Evolutionary conservation across 2,113 vertebrate species (phyloP).

Genomic region (Hippocampus abdominalis): DNA sequence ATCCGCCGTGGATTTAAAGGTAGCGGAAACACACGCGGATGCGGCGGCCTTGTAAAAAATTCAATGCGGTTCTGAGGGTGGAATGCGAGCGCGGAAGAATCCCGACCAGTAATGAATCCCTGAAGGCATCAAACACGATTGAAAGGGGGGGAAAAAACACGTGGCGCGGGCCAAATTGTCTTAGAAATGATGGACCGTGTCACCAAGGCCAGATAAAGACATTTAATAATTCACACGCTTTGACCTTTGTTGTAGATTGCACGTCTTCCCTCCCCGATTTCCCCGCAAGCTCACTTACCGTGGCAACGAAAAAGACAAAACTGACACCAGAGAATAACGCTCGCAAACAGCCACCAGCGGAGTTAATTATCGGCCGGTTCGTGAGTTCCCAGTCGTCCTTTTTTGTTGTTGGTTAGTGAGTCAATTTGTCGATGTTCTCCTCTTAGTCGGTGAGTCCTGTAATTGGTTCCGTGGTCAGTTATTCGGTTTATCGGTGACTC

Average conservation of each 20-base stretch:
- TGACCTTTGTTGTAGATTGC: not conserved
- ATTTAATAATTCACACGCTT: not conserved
- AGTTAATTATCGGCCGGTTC: too few species aligned
- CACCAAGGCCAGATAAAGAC: not conserved
- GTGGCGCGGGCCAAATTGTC: not conserved
- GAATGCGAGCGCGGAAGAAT: not conserved
- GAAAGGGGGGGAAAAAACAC: not conserved
- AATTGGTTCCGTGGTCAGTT: not conserved
- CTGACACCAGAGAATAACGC: too few species aligned
- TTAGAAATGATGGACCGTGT: not conserved
- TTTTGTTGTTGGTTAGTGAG: too few species aligned
- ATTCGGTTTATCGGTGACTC: not conserved
- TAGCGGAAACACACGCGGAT: not conserved
- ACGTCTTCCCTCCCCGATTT: not conserved
- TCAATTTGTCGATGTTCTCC: too few species aligned
- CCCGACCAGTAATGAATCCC: not conserved
- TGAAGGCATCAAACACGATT: not conserved
- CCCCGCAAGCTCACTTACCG: not conserved
- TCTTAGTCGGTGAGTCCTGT: too few species aligned
- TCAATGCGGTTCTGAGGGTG: not conserved
- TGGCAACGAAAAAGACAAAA: not conserved
- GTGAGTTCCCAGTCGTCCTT: too few species aligned
- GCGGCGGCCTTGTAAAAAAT: slow-evolving; percentile 1
- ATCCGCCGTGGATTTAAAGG: not conserved
- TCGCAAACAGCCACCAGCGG: too few species aligned